These are phyloP conservation scores for Stigmatopora nigra DNA, from an alignment of 2,113 vertebrate genomes.

Conservation along the genomic window DNA sequence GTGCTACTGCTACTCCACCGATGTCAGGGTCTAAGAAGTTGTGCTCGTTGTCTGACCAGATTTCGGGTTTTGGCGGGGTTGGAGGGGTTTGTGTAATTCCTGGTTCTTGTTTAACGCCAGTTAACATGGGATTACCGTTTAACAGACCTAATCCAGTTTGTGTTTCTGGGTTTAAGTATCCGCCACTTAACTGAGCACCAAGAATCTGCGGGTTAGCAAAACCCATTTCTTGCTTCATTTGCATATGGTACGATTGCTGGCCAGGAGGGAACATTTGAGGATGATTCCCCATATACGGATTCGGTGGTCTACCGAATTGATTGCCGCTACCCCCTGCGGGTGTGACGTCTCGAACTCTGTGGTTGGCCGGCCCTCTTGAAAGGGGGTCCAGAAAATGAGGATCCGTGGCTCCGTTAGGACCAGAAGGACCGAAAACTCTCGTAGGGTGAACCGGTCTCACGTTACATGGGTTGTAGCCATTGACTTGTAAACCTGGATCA, in stretches of 20 bases:
- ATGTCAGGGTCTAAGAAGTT: constrained; percentile 92
- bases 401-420: constrained; percentile 66
- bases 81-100: constrained; percentile 32
- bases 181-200: constrained; percentile 65
- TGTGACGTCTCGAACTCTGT: constrained; percentile 68
- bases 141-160: constrained; percentile 55
- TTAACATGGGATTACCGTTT: constrained; percentile 63
- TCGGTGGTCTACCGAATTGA: constrained; percentile 71
- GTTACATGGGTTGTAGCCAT: constrained; percentile 75
- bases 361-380: constrained; percentile 66
- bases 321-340: constrained; percentile 71
- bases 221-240: constrained; percentile 73
- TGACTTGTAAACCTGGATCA: constrained; percentile 77
- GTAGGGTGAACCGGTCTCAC: constrained; percentile 70
- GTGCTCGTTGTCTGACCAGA: constrained; percentile 97
- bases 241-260: constrained; percentile 74
- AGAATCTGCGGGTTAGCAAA: constrained; percentile 70
- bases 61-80: constrained; percentile 74
- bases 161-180: constrained; percentile 66
- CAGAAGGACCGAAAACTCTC: constrained; percentile 71
- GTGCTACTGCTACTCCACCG: constrained; percentile 94
- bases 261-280: constrained; percentile 66
- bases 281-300: constrained; percentile 67
- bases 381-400: constrained; percentile 72
- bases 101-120: constrained; percentile 56